Percentiles rank a stretch among this genome's conserved stretches.
Conservation (phyloP, 1,140 invertebrate species). For the Yoshiicerus persimilis region DNA sequence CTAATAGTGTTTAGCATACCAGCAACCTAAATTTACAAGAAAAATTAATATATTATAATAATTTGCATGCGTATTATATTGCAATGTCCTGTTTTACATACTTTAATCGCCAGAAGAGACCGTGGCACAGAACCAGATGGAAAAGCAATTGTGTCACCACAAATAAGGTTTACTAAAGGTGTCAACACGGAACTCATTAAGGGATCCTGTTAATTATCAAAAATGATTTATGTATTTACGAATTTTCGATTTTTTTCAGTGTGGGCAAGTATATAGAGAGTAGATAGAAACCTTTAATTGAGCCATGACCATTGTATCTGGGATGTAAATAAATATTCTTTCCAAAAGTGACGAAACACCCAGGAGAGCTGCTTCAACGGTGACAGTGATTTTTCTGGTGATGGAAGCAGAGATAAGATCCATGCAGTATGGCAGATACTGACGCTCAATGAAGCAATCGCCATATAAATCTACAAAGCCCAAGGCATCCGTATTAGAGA, state of each 20-base stretch:
- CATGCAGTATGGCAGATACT: slow-evolving; percentile 90
- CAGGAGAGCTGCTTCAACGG: slow-evolving; percentile 41
- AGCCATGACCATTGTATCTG: slow-evolving; percentile 43
- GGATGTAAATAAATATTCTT: slow-evolving; percentile 37
- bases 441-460: slow-evolving; percentile 87
- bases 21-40: slow-evolving; percentile 27
- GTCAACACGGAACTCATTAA: slow-evolving; percentile 29
- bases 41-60: background rate
- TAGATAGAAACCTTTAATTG: slow-evolving; percentile 42
- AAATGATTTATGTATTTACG: background rate
- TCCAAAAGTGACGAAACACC: slow-evolving; percentile 45
- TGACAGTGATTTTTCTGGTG: slow-evolving; percentile 52
- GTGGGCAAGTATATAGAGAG: too few relatives aligned
- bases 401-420: slow-evolving; percentile 58
- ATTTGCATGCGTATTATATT: background rate
- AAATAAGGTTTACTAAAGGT: slow-evolving; percentile 38
- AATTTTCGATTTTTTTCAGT: too few relatives aligned
- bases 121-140: slow-evolving; percentile 32
- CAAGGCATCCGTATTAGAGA: slow-evolving; percentile 17
- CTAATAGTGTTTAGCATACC: slow-evolving; percentile 43
- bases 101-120: slow-evolving; percentile 27
- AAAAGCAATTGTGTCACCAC: slow-evolving; percentile 27
- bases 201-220: slow-evolving; percentile 25
- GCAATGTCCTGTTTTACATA: background rate
- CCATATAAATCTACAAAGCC: slow-evolving; percentile 74